Evolutionary conservation across 2,888 invertebrate species (phyloP), one percentile per base, ranked within the genome.

Genomic region (Petrolisthes cinctipes): DNA sequence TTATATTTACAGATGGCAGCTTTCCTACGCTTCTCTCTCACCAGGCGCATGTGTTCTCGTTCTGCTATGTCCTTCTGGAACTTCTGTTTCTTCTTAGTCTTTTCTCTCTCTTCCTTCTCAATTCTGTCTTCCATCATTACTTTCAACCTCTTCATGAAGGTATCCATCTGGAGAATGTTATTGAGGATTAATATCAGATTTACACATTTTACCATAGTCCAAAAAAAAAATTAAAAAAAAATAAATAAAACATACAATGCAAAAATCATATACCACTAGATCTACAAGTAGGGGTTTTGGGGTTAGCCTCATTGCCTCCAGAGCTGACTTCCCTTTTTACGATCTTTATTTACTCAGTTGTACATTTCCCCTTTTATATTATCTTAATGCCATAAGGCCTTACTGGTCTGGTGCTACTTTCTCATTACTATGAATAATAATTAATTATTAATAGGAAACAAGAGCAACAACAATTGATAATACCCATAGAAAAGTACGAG

Each of bases 81-180:
- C 56, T 88, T 88, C 57, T 84, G 51, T 56, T 66, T 84, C 4
- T 57, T 57, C 17, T 68, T 37, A 23, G 14, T n/a, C 9, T 71
- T 84, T 4, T 83, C 83, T 66, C 17, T 71, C 57, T 78, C 68
- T 75, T 84, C 84, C 71, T 73, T 83, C 23, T 75, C 66, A 11
- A 89, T 81, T 75, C 81, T 82, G 75, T 89, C 81, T 23, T 83
- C 75, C 86, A 89, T 89, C 89, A 89, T 79, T 14, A 54, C 56
- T 75, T 86, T 89, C 14, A 89, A 51, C 14, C 82, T 76, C 73
- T 75, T 75, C 86, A 89, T 84, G 53, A 87, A 85, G 7, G 17
- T 81, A 20, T 81, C 85, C 86, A 87, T 84, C 84, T 87, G 76
- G 68, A 82, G 81, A 56, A 78, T 6, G 5, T 14, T 37, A 37